phyloP scores from a whole-genome alignment of 2,113 vertebrate species.

The Bos indicus region DNA sequence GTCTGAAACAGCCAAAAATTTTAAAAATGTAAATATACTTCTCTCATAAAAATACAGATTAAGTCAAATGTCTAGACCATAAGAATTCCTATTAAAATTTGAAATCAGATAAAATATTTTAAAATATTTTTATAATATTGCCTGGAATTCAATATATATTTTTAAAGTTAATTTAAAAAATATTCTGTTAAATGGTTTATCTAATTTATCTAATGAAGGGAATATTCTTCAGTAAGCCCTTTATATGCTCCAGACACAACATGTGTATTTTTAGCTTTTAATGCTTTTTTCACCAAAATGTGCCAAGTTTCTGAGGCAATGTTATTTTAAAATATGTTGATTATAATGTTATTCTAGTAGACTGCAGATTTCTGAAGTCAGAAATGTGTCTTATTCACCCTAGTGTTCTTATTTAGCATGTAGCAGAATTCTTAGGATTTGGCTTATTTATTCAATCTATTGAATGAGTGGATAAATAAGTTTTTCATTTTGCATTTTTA shows the following conservation, averaged over 20 bases:
- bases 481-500: background rate
- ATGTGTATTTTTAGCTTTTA: constrained; percentile 17
- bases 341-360: background rate
- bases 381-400: background rate
- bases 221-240: background rate
- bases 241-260: background rate
- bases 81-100: background rate
- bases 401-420: background rate
- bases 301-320: background rate
- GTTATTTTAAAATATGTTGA: background rate
- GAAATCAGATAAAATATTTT: constrained; percentile 12
- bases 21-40: background rate
- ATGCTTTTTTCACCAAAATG: background rate
- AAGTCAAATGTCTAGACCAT: background rate
- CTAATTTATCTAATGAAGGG: background rate
- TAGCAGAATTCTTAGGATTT: background rate
- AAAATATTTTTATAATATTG: background rate
- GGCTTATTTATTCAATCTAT: background rate
- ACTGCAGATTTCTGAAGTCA: background rate
- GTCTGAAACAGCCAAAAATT: background rate
- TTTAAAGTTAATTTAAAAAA: background rate
- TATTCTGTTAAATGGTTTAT: background rate
- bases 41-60: background rate
- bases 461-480: background rate
- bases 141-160: background rate